Percentiles rank a stretch among this genome's conserved stretches.
phyloP scores from a whole-genome alignment of 2,888 invertebrate genomes.

The Noctuana brunneofusca region DNA sequence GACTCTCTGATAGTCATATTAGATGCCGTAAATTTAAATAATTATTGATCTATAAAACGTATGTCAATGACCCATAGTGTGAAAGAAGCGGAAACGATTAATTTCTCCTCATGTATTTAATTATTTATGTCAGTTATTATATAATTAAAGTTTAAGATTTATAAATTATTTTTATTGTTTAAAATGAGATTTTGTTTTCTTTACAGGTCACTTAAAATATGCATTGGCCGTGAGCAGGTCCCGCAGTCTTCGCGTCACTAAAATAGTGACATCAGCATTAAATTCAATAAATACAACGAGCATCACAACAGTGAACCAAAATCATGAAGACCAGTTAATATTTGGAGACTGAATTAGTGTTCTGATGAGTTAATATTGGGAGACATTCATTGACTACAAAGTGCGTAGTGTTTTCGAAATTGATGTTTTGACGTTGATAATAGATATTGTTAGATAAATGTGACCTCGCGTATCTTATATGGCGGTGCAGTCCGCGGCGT shows the following conservation, averaged over 20 bases:
- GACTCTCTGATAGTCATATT: not conserved
- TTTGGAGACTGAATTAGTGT: constrained; percentile 48
- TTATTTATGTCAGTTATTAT: too few species aligned
- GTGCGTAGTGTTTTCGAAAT: constrained; percentile 40
- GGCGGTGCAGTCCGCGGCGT: constrained; percentile 24
- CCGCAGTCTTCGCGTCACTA: constrained; percentile 30
- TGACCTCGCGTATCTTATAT: constrained; percentile 54
- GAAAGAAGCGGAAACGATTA: not conserved
- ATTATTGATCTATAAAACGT: not conserved
- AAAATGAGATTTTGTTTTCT: not conserved
- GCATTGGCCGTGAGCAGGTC: not conserved
- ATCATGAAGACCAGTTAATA: constrained; percentile 44
- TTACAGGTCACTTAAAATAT: constrained; percentile 10
- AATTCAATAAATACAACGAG: constrained; percentile 37
- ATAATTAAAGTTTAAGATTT: too few species aligned
- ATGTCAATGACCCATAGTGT: not conserved
- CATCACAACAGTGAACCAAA: constrained; percentile 45
- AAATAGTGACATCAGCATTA: constrained; percentile 43
- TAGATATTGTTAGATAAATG: constrained; percentile 44
- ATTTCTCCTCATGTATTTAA: not conserved
- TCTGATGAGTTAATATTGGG: constrained; percentile 50
- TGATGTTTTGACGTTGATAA: constrained; percentile 47
- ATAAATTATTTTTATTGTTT: not conserved
- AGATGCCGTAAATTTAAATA: constrained; percentile 15
- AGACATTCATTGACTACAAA: constrained; percentile 49